A percentile compares a stretch with the other conserved stretches of the same genome.
phyloP scores from a whole-genome alignment of 2,113 vertebrate genomes.

The Apodemus speciosus region DNA sequence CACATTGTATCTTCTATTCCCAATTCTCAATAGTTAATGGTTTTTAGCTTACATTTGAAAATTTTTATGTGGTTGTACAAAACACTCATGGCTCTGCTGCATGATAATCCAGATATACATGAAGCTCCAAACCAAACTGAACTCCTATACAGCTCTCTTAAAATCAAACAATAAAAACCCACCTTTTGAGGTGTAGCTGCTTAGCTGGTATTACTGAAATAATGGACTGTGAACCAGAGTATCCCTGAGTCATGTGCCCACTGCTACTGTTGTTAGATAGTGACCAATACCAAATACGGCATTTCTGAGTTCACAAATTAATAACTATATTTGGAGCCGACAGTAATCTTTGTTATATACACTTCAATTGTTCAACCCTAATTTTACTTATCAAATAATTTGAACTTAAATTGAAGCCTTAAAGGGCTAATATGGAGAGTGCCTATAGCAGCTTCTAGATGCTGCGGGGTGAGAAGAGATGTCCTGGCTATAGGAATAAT shows the following conservation, averaged over 20 bases:
- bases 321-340: neutral
- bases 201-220: conserved; percentile 20
- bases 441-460: neutral
- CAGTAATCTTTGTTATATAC: neutral
- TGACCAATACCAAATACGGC: neutral
- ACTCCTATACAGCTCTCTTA: neutral
- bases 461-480: neutral
- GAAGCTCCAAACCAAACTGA: neutral
- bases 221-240: neutral
- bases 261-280: neutral
- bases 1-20: neutral
- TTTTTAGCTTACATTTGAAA: conserved; percentile 40
- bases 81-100: neutral
- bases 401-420: neutral
- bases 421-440: neutral
- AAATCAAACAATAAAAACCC: neutral
- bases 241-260: neutral
- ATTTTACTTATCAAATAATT: conserved; percentile 35
- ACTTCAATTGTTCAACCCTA: conserved; percentile 18
- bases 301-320: conserved; percentile 23
- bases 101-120: neutral
- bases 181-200: neutral
- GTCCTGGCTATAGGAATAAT: neutral
- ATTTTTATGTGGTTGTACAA: neutral
- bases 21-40: conserved; percentile 16